Percentiles rank a stretch among this genome's conserved stretches.
phyloP scores from a whole-genome alignment of 1,140 invertebrate genomes.

The Drosophila tristis region DNA sequence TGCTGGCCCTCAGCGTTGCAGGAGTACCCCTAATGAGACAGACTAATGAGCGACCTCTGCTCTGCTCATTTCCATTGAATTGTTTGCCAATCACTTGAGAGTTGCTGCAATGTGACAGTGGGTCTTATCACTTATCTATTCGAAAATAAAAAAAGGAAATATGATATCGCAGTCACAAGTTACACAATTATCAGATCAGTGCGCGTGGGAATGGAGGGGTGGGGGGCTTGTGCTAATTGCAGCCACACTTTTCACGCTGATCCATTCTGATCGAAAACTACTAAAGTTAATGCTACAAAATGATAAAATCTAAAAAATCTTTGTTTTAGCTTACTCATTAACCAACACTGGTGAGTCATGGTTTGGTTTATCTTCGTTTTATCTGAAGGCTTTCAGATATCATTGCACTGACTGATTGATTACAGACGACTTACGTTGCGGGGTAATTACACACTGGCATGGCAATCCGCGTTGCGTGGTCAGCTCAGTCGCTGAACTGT shows the following conservation, averaged over 20 bases:
- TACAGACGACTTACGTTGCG: conserved; percentile 23
- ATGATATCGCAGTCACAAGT: conserved; percentile 21
- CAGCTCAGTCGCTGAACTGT: conserved; percentile 30
- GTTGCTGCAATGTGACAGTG: neutral
- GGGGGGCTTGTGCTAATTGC: conserved; percentile 10
- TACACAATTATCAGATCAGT: conserved; percentile 27
- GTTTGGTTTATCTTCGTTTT: conserved; percentile 11
- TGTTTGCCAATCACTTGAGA: conserved; percentile 63
- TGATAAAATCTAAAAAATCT: neutral
- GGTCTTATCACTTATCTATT: conserved; percentile 37
- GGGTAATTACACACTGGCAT: conserved; percentile 22
- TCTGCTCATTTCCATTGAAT: neutral
- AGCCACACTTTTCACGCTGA: neutral
- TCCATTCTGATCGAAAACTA: too few species aligned
- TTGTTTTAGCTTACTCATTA: neutral
- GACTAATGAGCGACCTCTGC: neutral
- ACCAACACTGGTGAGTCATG: conserved; percentile 30
- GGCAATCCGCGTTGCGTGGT: neutral
- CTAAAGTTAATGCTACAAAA: too few species aligned
- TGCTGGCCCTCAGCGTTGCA: conserved; percentile 7
- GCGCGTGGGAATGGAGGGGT: too few species aligned
- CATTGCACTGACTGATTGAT: conserved; percentile 68
- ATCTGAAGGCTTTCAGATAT: conserved; percentile 47
- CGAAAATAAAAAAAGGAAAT: neutral
- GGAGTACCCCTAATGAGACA: conserved; percentile 1